A percentile compares a stretch with the other conserved stretches of the same genome.
Conservation (phyloP, 2,113 vertebrate genomes). For the Lontra canadensis region DNA sequence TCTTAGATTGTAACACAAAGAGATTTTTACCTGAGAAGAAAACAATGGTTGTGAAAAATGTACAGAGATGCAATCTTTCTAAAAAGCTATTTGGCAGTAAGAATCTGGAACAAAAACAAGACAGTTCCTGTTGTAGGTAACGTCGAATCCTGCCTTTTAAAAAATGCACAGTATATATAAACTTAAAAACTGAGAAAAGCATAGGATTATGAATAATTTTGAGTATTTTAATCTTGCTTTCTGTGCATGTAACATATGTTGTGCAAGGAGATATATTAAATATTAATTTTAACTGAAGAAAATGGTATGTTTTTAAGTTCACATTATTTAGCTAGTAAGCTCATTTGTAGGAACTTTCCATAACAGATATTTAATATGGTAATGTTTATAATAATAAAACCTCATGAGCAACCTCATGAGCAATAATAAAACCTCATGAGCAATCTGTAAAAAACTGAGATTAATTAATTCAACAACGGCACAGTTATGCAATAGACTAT, state of each 20-base stretch:
- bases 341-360: background rate
- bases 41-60: background rate
- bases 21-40: background rate
- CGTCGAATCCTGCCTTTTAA: background rate
- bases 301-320: background rate
- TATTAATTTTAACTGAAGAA: background rate
- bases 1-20: background rate
- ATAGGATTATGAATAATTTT: background rate
- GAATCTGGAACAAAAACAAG: conserved; percentile 1
- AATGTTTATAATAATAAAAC: background rate
- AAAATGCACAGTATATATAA: background rate
- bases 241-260: background rate
- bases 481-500: background rate
- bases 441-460: background rate
- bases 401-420: background rate
- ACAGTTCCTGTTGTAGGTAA: background rate
- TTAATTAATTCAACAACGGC: background rate
- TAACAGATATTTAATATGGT: background rate
- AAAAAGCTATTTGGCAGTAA: background rate
- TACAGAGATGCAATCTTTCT: background rate
- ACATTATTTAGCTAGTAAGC: background rate
- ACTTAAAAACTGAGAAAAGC: background rate
- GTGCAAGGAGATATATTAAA: background rate
- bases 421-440: background rate
- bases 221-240: conserved; percentile 1